Percentiles rank a stretch among this genome's conserved stretches.
These are phyloP conservation scores for Steinernema carpocapsae DNA, from an alignment of 2,888 invertebrate species.

Conservation along the genomic window DNA sequence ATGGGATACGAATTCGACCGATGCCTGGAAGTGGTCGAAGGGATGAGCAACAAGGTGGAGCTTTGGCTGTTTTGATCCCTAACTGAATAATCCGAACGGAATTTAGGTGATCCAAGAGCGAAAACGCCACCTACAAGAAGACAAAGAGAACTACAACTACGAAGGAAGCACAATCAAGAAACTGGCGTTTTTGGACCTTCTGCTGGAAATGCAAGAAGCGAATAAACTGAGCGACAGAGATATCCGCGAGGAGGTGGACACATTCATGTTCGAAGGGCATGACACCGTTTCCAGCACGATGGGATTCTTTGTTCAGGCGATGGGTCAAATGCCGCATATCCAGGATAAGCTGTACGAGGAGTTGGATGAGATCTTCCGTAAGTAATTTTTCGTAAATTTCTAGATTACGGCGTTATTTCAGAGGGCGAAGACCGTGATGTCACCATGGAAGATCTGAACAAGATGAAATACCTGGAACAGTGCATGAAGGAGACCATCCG, in stretches of 20 bases:
- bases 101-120: conserved; percentile 43
- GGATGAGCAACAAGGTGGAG: conserved; percentile 38
- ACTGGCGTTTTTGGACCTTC: conserved; percentile 71
- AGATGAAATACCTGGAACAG: conserved; percentile 54
- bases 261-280: conserved; percentile 72
- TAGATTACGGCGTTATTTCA: conserved; percentile 35
- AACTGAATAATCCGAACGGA: no score
- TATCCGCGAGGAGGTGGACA: conserved; percentile 72
- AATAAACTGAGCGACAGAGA: conserved; percentile 69
- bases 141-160: conserved; percentile 34
- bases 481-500: conserved; percentile 51
- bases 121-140: conserved; percentile 22
- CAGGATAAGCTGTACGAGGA: conserved; percentile 69
- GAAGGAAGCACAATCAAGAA: conserved; percentile 39
- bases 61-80: neutral
- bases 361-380: conserved; percentile 54
- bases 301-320: conserved; percentile 70
- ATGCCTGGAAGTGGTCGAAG: conserved; percentile 39
- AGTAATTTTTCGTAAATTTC: conserved; percentile 4
- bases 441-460: conserved; percentile 50
- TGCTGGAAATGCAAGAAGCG: conserved; percentile 70
- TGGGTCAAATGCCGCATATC: conserved; percentile 70
- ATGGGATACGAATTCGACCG: conserved; percentile 62
- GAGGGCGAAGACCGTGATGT: conserved; percentile 43
- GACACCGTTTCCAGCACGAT: conserved; percentile 71